Base-by-base conservation (phyloP, 2,797 vertebrate genomes). In the Phoxinus dragarum region DNA sequence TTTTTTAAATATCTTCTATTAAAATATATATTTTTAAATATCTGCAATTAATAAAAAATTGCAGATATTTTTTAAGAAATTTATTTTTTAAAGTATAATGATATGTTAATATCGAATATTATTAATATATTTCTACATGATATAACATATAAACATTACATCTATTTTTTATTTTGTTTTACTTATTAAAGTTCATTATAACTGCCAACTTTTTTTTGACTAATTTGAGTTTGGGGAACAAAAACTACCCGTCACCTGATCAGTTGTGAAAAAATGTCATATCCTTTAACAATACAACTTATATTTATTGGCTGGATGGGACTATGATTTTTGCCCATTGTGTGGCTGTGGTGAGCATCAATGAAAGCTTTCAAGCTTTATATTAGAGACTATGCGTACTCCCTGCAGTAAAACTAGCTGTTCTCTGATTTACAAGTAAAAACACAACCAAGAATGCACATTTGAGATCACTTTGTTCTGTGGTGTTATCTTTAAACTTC, bases 221-320 rank as follows among this genome's bases (percentile, higher is more conserved):
- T 11, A 82, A 6, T 75, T 47, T 74, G 36, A 67, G 34, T 80
- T 54, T 68, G 27, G 38, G 59, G 68, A 72, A 54, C 38, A 71
- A n/a, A 84, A 54, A 52, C 59, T 88, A 74, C 88, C 84, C 86
- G 82, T 87, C 90, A 88, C 87, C 91, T 75, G 91, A 86, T 88
- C 59, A 90, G 91, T 88, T 91, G 21, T 87, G 17, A 76, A 81
- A 49, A 86, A 86, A 86, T 91, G 86, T 90, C 90, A 93, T 86
- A 91, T 47, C 86, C 86, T 81, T 86, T 86, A 92, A 88, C 61
- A 12, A 92, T 91, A 91, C 88, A 89, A 90, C 86, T 56, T 59
- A 72, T 80, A 90, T 93, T 93, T 91, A 93, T 82, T 76, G 86
- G 34, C 82, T 44, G 72, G 36, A 68, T 80, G 78, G 81, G 84